Evolutionary conservation across 2,797 vertebrate species (phyloP), one percentile per base, ranked within the genome.

Genomic region (Bradypodion ventrale): DNA sequence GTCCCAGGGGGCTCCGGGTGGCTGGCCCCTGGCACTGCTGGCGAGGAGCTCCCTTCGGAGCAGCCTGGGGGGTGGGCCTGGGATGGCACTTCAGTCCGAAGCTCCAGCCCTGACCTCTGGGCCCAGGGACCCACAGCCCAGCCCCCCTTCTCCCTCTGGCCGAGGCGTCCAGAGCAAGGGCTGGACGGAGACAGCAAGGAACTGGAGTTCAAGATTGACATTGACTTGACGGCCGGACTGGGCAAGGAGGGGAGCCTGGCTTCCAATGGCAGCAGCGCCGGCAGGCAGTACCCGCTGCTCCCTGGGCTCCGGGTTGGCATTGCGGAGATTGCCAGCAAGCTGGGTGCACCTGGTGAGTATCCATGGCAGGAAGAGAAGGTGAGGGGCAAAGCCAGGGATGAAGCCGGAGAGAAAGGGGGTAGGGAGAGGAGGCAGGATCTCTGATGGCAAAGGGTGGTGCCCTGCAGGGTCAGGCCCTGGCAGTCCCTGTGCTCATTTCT

Each of bases 321-420:
- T 69, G 88, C 92, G 2, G 91, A 93, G 89, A 90, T 94, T 35
- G 92, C 94, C 27, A 82, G 91, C 73, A 90, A 91, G 46, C 78
- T 93, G 72, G 91, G 91, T 7, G 85, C 92, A 7, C 89, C 94
- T 2, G 91, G 94, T 95, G 89, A 94, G 94, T 92, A 84, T 8
- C 12, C 15, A n/a, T n/a, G 63, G 10, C 10, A 1, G 0, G 32
- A 23, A 25, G 46, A 4, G 7, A 19, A n/a, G 78, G 4, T 3
- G 15, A 10, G n/a, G 37, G 21, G 12, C 2, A 13, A 66, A 40
- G 1, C 1, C 7, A 1, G 8, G 2, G 10, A 1, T 0, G 13
- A 10, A 56, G 10, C 52, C 7, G 35, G 29, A 25, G 66, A 4
- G 6, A 56, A 15, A 1, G 7, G 32, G 52, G 13, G 1, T 0